phyloP scores from a whole-genome alignment of 2,888 invertebrate genomes.

The Nomada fucata region DNA sequence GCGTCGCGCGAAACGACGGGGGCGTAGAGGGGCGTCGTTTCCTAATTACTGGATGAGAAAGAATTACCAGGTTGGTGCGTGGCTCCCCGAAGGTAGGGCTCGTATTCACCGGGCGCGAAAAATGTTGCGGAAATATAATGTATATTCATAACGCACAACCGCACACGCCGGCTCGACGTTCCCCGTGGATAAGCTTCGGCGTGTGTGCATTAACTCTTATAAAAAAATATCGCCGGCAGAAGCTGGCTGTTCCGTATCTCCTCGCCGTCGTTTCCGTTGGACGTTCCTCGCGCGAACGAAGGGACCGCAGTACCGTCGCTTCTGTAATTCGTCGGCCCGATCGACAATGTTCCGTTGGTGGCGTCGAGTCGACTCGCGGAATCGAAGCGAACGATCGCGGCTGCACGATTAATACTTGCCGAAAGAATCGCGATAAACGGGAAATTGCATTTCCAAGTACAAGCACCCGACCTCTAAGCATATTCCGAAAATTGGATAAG shows the following conservation, averaged over 20 bases:
- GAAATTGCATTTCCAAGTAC: neutral
- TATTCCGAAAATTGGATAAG: neutral
- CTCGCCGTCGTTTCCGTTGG: neutral
- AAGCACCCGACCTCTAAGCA: neutral
- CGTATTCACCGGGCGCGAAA: slow-evolving; percentile 21
- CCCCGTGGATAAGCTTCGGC: slow-evolving; percentile 52
- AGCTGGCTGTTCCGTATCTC: neutral
- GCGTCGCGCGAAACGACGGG: slow-evolving; percentile 48
- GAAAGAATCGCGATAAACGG: neutral
- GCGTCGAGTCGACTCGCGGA: too few species aligned
- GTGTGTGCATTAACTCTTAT: neutral
- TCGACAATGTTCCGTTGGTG: too few species aligned
- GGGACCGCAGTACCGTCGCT: too few species aligned
- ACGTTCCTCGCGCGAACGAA: too few species aligned
- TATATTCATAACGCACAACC: slow-evolving; percentile 57
- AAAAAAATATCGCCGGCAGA: neutral
- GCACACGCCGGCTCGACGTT: slow-evolving; percentile 36
- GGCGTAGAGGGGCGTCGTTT: slow-evolving; percentile 55
- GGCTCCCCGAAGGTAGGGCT: slow-evolving; percentile 54
- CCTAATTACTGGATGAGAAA: slow-evolving; percentile 76
- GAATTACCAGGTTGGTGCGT: slow-evolving; percentile 68
- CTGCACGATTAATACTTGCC: too few species aligned
- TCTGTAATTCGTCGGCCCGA: too few species aligned
- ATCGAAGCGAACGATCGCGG: neutral
- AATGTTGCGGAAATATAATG: slow-evolving; percentile 61